Evolutionary conservation across 2,888 invertebrate species (phyloP), one percentile per base, ranked within the genome.

Genomic region (Meteorus cinctellus): DNA sequence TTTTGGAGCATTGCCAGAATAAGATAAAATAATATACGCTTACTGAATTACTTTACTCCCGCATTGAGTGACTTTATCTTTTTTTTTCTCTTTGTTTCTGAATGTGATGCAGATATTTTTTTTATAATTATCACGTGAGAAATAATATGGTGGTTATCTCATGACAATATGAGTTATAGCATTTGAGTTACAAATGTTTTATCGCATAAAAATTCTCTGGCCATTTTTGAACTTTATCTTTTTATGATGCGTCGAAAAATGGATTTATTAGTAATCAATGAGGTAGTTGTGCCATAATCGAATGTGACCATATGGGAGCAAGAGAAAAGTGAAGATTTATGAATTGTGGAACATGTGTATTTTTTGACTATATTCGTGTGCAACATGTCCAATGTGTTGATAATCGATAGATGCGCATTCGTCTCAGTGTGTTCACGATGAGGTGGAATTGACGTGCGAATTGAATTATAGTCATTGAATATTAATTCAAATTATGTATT

Each of bases 1-100:
- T 36, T 65, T 65, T 65, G 65, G 41, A 16, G 41, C 24, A 19
- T 41, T 65, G 65, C 65, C 41, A 41, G 36, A 65, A 19, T 29
- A 19, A 65, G 12, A 65, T 65, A 24, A 19, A 41, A 65, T 65
- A 34, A 36, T 62, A 14, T 31, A 16, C 31, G 27, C 29, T 62
- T 31, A 60, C 29, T 14, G 3, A 31, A 62, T 62, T 62, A 31
- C 31, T 29, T 36, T 36, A 19, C 41, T 41, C 6, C 3, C 19
- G n/a, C 10, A 41, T 41, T 12, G 16, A 16, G 6, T 65, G 41
- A 36, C 65, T 16, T 65, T 41, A 36, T 65, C 36, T 36, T 34
- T 19, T 36, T 65, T 65, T 41, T 34, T 16, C 24, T 24, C 36
- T 65, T 65, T 34, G 8, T 65, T 10, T 65, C 6, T 31, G 12